Base-by-base conservation (phyloP, 2,113 vertebrate species). In the Arothron firmamentum region DNA sequence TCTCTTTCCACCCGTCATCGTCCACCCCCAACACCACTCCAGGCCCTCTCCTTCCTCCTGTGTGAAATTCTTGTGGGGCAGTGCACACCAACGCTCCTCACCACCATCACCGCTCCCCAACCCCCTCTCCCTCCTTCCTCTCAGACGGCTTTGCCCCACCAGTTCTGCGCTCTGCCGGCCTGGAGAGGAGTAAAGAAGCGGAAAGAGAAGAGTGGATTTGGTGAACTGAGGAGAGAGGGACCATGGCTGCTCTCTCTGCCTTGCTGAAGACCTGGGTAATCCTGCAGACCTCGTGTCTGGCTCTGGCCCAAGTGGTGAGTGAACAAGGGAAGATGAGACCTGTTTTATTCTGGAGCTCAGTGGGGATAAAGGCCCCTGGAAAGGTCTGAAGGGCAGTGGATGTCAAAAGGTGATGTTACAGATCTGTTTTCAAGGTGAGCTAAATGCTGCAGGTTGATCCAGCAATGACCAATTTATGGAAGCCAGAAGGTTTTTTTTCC, bases 281-380 rank as follows among this genome's bases (percentile, higher is more conserved):
- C 62, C 89, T 96, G 82, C 94, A 93, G 69, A 85, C 84, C 53
- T 49, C 90, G 75, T 92, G 91, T 73, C 90, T 97, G 75, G 91
- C 91, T 70, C 76, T 96, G 85, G 94, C 93, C 50, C 96, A 98
- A 90, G 92, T 96, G 77, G 95, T 98, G 86, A 97, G 95, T 97
- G 60, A 64, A 84, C 34, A 18, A 60, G 14, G 56, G 71, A 70
- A 28, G 31, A 34, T 71, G 34, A 52, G 56, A 70, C 61, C 54
- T 62, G 67, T 52, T 41, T 63, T 80, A 62, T 53, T 34, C 21
- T 59, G 19, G 25, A 62, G 67, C 50, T 61, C 20, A 17, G n/a
- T 16, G 51, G 62, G 62, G 48, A 52, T 49, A 4, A 52, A 38
- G 58, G 51, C 52, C 56, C 48, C 52, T 18, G 7, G 46, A 53